Percentiles rank a stretch among this genome's conserved stretches.
These are phyloP conservation scores for Ganaspis brasiliensis DNA, from an alignment of 2,888 invertebrate genomes.

Conservation along the genomic window DNA sequence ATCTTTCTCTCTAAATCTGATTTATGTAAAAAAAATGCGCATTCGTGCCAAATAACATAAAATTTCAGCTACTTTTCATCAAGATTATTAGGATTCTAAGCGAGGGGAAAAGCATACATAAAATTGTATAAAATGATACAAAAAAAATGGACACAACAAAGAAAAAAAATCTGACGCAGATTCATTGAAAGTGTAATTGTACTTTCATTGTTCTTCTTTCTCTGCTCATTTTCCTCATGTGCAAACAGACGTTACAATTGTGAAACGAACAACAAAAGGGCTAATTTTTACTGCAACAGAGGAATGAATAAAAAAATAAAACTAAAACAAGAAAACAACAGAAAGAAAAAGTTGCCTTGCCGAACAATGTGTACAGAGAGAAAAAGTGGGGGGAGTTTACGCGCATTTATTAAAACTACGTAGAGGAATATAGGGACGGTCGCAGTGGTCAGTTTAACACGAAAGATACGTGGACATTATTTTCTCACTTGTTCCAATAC, in stretches of 20 bases:
- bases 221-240: conserved; percentile 38
- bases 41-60: too few species aligned
- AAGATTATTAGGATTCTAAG: too few species aligned
- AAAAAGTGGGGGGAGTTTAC: conserved; percentile 57
- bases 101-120: neutral
- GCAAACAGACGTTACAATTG: conserved; percentile 30
- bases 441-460: conserved; percentile 58
- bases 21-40: too few species aligned
- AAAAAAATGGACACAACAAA: neutral
- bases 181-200: conserved; percentile 38
- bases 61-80: too few species aligned
- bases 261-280: conserved; percentile 22
- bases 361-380: conserved; percentile 40
- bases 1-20: too few species aligned
- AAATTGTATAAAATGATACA: neutral
- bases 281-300: conserved; percentile 40
- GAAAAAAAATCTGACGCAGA: conserved; percentile 1
- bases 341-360: conserved; percentile 23
- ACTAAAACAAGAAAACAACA: conserved; percentile 25
- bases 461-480: conserved; percentile 73
- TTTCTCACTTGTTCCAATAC: conserved; percentile 68
- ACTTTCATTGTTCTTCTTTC: conserved; percentile 31
- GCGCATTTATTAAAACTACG: conserved; percentile 67
- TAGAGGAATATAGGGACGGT: conserved; percentile 53
- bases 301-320: conserved; percentile 6